Conservation (phyloP, 2,888 invertebrate genomes). For the Heliconius hortense region DNA sequence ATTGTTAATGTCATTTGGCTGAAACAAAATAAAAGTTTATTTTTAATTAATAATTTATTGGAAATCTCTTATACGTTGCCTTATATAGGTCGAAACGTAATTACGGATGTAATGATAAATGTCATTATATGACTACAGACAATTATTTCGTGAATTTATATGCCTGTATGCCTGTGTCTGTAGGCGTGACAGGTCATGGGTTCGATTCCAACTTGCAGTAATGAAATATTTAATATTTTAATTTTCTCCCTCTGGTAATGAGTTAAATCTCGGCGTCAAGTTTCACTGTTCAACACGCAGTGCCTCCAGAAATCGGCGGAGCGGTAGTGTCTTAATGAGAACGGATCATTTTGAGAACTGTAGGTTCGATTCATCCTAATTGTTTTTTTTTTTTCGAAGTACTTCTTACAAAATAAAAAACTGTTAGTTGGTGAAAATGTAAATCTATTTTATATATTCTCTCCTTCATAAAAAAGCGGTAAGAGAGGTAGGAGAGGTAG, state of each 20-base stretch:
- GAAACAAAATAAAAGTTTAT: not conserved
- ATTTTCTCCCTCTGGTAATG: not conserved
- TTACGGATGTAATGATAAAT: slow-evolving; percentile 14
- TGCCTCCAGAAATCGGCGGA: not conserved
- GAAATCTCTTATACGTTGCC: not conserved
- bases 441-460: too few relatives aligned
- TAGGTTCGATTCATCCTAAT: too few relatives aligned
- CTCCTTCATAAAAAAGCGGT: too few relatives aligned
- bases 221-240: not conserved
- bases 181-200: not conserved
- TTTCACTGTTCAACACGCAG: not conserved
- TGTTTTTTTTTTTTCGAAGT: too few relatives aligned
- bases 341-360: too few relatives aligned
- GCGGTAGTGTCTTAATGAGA: not conserved
- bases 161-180: too few relatives aligned
- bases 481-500: too few relatives aligned
- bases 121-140: not conserved
- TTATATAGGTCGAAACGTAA: slow-evolving; percentile 2
- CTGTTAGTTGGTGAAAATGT: too few relatives aligned
- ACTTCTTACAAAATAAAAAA: too few relatives aligned
- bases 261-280: not conserved
- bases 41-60: slow-evolving; percentile 16
- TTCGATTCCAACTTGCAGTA: not conserved
- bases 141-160: not conserved
- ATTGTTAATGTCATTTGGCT: not conserved